Evolutionary conservation across 2,797 vertebrate genomes (phyloP).

Genomic region (Bradypus variegatus): DNA sequence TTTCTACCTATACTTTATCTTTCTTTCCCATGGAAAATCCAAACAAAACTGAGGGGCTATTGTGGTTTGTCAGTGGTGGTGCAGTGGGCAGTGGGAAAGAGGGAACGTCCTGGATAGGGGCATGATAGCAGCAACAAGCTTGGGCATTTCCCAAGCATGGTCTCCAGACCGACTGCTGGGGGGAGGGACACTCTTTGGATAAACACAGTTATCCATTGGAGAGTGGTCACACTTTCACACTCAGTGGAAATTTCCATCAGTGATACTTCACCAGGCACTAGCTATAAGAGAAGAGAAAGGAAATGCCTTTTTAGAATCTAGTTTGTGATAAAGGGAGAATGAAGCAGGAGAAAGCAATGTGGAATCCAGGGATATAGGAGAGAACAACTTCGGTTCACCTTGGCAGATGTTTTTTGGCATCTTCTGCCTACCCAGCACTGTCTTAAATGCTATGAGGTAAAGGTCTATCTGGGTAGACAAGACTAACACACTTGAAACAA

Average conservation of each 20-base stretch:
- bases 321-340: background rate
- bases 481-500: background rate
- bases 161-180: background rate
- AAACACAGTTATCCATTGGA: background rate
- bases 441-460: background rate
- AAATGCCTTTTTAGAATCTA: background rate
- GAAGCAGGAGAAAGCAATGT: background rate
- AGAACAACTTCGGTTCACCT: background rate
- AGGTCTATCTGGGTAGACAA: background rate
- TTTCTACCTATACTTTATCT: background rate
- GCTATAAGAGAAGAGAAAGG: background rate
- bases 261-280: background rate
- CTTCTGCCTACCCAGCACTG: background rate
- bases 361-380: background rate
- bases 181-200: background rate
- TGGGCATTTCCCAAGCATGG: background rate
- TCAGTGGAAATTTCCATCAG: background rate
- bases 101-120: background rate
- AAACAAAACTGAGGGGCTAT: background rate
- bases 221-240: background rate
- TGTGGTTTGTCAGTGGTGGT: background rate
- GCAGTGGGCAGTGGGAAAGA: background rate
- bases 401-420: background rate
- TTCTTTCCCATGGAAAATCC: background rate
- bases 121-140: background rate